A percentile compares a stretch with the other conserved stretches of the same genome.
phyloP scores from a whole-genome alignment of 2,113 vertebrate genomes.

The Microcebus lehilahytsara region DNA sequence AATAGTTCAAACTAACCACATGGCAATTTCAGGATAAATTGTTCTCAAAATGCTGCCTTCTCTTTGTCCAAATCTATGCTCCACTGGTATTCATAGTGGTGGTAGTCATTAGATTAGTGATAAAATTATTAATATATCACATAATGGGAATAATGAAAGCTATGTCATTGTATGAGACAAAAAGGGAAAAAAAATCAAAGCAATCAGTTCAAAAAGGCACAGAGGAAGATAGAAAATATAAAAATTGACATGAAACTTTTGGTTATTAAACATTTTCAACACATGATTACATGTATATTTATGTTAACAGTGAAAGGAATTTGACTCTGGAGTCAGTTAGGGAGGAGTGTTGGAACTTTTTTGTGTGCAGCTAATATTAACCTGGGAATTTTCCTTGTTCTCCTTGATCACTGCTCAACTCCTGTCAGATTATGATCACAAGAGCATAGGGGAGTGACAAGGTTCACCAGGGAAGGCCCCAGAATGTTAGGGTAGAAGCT shows the following conservation, averaged over 20 bases:
- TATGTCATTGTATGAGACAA: neutral
- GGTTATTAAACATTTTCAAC: neutral
- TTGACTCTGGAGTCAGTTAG: neutral
- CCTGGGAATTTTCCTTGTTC: neutral
- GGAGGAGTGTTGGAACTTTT: neutral
- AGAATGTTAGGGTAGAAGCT: neutral
- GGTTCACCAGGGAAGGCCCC: neutral
- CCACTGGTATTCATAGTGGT: neutral
- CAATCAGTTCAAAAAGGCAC: neutral
- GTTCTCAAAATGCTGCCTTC: neutral
- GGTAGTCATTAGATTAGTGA: neutral
- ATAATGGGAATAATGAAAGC: neutral
- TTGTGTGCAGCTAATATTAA: neutral
- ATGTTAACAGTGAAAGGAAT: neutral
- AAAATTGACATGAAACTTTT: neutral
- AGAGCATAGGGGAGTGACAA: fast-evolving
- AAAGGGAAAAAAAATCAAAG: neutral
- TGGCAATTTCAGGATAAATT: neutral
- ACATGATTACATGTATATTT: neutral
- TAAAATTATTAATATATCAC: constrained; percentile 22
- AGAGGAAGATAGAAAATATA: neutral
- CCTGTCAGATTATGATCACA: neutral
- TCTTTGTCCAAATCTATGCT: constrained; percentile 9
- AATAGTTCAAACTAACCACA: constrained; percentile 22
- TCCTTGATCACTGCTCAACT: neutral